phyloP scores from a whole-genome alignment of 2,888 invertebrate genomes.

The Oxytorus armatus region DNA sequence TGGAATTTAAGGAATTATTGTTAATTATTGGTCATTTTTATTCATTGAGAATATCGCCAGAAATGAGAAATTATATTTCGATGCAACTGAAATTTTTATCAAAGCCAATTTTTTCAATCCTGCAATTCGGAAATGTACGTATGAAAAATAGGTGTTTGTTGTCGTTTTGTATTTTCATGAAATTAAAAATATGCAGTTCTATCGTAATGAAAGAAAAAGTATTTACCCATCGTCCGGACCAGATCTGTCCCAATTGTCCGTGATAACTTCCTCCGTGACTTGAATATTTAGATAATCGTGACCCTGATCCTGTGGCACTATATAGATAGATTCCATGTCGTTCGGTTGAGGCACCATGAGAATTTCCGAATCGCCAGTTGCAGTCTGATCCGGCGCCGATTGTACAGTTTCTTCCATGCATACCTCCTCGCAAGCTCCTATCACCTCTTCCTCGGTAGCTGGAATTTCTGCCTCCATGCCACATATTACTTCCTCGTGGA shows the following conservation, averaged over 20 bases:
- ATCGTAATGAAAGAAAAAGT: background rate
- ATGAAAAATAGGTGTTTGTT: too few species aligned
- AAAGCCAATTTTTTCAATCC: too few species aligned
- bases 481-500: constrained; percentile 86
- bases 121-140: too few species aligned
- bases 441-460: constrained; percentile 80
- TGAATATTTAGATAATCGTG: constrained; percentile 85
- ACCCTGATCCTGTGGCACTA: constrained; percentile 84
- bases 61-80: too few species aligned
- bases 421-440: constrained; percentile 85
- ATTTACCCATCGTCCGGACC: constrained; percentile 90
- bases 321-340: constrained; percentile 84
- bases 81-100: too few species aligned
- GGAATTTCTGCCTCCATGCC: constrained; percentile 85
- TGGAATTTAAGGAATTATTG: constrained; percentile 45
- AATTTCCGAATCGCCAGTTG: constrained; percentile 78
- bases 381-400: constrained; percentile 70
- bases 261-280: constrained; percentile 92
- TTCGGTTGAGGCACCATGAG: constrained; percentile 81
- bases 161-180: too few species aligned
- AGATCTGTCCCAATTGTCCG: constrained; percentile 92
- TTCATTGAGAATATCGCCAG: too few species aligned
- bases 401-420: constrained; percentile 82
- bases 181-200: background rate
- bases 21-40: constrained; percentile 22